A percentile compares a stretch with the other conserved stretches of the same genome.
These are phyloP conservation scores for Rhynchopsitta pachyrhyncha DNA, from an alignment of 2,113 vertebrate species.

Conservation along the genomic window DNA sequence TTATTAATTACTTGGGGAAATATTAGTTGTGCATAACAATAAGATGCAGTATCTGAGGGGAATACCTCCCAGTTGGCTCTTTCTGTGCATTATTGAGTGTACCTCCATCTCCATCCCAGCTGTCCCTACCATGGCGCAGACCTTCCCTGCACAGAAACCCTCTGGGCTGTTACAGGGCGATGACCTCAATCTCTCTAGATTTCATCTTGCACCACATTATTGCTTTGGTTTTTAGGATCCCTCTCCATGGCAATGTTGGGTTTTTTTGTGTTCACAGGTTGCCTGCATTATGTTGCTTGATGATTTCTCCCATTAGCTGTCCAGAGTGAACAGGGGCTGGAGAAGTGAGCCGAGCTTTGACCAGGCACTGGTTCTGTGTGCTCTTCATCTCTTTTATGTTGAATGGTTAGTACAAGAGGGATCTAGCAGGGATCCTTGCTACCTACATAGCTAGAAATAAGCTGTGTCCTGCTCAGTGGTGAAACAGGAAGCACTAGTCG, in stretches of 20 bases:
- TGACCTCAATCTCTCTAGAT: neutral
- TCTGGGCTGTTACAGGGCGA: neutral
- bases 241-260: neutral
- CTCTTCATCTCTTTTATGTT: neutral
- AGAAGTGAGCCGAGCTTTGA: neutral
- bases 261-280: neutral
- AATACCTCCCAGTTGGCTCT: neutral
- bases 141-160: neutral
- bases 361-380: neutral
- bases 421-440: neutral
- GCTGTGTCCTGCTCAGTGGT: neutral
- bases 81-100: neutral
- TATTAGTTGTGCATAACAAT: neutral
- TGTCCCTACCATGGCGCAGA: neutral
- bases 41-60: no score
- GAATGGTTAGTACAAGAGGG: neutral
- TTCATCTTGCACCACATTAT: neutral
- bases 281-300: neutral
- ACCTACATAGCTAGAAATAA: neutral
- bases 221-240: neutral
- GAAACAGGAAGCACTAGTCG: neutral
- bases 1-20: neutral
- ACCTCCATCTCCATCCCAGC: neutral
- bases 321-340: neutral
- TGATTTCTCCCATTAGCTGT: neutral